Conservation (phyloP, 2,113 vertebrate species). For the Etheostoma spectabile region DNA sequence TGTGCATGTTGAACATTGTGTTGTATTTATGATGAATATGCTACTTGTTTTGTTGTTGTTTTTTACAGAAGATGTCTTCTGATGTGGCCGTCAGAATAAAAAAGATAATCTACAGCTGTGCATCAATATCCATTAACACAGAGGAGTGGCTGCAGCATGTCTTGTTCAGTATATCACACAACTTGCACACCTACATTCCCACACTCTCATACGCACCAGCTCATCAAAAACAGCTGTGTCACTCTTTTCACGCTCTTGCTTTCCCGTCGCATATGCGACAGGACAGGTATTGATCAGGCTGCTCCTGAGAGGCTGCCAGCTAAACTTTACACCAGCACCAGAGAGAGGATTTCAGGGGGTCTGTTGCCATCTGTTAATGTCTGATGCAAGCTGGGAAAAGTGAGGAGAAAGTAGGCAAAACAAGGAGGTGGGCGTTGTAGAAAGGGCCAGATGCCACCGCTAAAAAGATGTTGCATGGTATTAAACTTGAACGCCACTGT, state of each 20-base stretch:
- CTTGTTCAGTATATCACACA: slow-evolving; percentile 10
- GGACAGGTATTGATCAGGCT: slow-evolving; percentile 70
- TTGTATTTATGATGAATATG: background rate
- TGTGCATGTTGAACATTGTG: background rate
- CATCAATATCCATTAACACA: slow-evolving; percentile 39
- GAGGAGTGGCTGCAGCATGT: slow-evolving; percentile 5
- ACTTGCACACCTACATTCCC: background rate
- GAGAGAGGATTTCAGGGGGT: slow-evolving; percentile 19
- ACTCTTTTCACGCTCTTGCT: slow-evolving; percentile 15
- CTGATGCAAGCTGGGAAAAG: slow-evolving; percentile 6
- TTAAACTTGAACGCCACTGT: slow-evolving; percentile 20
- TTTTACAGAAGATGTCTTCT: slow-evolving; percentile 1
- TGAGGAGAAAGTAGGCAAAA: slow-evolving; percentile 8
- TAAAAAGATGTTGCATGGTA: slow-evolving; percentile 53
- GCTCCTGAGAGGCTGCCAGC: slow-evolving; percentile 30
- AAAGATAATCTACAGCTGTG: slow-evolving; percentile 18
- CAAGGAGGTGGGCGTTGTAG: background rate
- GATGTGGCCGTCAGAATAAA: background rate
- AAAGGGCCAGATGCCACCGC: slow-evolving; percentile 26
- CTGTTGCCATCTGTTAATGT: slow-evolving; percentile 45
- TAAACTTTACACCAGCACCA: slow-evolving; percentile 27
- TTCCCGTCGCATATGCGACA: slow-evolving; percentile 3
- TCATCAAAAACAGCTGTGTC: slow-evolving; percentile 29
- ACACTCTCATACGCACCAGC: background rate
- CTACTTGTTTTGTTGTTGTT: background rate